phyloP scores from a whole-genome alignment of 2,113 vertebrate species.

The Cephalopterus ornatus region DNA sequence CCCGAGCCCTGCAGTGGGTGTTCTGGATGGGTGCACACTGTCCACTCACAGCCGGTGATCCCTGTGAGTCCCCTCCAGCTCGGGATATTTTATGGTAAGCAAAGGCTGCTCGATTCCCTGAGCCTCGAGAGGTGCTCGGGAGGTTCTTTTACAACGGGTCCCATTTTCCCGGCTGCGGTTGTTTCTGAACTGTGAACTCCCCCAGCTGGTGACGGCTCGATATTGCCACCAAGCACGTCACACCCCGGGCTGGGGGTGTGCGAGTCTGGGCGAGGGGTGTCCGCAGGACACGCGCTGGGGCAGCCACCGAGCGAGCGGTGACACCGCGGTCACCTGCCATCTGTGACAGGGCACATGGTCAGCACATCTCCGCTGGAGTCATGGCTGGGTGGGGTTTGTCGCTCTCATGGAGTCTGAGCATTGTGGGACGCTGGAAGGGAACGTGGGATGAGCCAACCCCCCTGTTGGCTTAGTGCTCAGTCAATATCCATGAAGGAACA shows the following conservation, averaged over 20 bases:
- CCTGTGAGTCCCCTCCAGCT: background rate
- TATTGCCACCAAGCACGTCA: background rate
- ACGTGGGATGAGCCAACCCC: background rate
- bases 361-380: fast-evolving
- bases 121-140: background rate
- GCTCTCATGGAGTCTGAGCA: fast-evolving
- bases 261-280: too few species aligned
- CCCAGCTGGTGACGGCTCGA: background rate
- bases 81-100: background rate
- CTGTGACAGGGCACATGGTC: background rate
- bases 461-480: background rate
- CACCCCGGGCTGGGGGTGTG: too few species aligned
- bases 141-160: fast-evolving
- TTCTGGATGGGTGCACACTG: background rate
- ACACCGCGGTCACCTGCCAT: fast-evolving
- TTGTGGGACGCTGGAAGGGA: background rate
- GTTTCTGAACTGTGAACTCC: constrained; percentile 42
- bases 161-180: fast-evolving
- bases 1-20: background rate
- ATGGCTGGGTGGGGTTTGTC: background rate
- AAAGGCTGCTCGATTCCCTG: fast-evolving
- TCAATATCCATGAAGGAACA: background rate
- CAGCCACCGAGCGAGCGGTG: fast-evolving
- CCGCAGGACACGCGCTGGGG: fast-evolving
- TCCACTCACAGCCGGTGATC: background rate